These are phyloP conservation scores for Centropyge bicolor DNA, from an alignment of 2,797 vertebrate genomes.

Conservation along the genomic window DNA sequence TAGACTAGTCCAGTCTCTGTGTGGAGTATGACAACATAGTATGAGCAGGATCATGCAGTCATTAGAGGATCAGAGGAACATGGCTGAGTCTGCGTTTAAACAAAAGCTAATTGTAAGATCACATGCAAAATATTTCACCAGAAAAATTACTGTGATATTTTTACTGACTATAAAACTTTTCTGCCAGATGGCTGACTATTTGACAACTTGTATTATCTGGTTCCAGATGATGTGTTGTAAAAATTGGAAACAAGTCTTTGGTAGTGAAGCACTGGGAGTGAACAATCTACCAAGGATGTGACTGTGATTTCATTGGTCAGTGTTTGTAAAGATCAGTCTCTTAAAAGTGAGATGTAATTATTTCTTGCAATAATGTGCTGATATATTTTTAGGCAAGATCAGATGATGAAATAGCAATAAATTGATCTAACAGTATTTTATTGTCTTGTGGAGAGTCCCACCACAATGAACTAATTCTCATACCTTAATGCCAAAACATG, in stretches of 20 bases:
- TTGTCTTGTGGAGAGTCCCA: not conserved
- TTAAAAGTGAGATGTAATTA: not conserved
- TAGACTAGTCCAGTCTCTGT: not conserved
- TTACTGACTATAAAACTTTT: not conserved
- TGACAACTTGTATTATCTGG: not conserved
- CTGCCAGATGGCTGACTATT: not conserved
- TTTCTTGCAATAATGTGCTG: not conserved
- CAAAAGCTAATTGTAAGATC: not conserved
- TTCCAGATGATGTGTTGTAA: not conserved
- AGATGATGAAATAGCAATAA: not conserved
- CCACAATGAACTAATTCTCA: not conserved
- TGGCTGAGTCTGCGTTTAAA: conserved; percentile 15
- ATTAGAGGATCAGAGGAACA: conserved; percentile 22
- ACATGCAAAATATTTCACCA: not conserved
- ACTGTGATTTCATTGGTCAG: not conserved
- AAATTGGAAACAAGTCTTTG: not conserved
- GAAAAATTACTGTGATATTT: not conserved
- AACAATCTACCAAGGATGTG: not conserved
- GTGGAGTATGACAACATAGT: not conserved
- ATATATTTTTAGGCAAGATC: not conserved
- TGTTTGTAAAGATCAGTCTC: not conserved
- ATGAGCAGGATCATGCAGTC: conserved; percentile 19
- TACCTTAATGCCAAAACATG: not conserved
- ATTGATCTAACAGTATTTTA: not conserved
- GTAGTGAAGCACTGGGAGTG: not conserved